These are phyloP conservation scores for Lepas anatifera DNA, from an alignment of 2,888 invertebrate species.

Conservation along the genomic window DNA sequence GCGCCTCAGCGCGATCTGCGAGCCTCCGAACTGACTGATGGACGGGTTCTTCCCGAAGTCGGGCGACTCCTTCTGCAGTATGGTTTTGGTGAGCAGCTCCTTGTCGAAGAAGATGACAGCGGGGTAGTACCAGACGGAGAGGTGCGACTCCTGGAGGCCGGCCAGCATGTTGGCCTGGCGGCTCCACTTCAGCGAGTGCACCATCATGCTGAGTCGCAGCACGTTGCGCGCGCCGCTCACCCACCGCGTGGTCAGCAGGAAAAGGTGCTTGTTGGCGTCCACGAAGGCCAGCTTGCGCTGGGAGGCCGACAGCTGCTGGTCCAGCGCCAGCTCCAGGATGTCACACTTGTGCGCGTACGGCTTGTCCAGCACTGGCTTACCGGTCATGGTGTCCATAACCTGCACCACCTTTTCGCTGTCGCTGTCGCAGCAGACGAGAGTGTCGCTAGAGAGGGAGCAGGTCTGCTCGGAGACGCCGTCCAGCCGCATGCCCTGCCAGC, in stretches of 20 bases:
- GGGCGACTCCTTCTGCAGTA: slow-evolving; percentile 36
- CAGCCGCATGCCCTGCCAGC: slow-evolving; percentile 69
- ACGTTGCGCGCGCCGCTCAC: slow-evolving; percentile 47
- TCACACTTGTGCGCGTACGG: slow-evolving; percentile 62
- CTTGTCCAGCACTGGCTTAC: slow-evolving; percentile 59
- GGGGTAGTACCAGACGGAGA: slow-evolving; percentile 73
- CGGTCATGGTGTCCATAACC: slow-evolving; percentile 66
- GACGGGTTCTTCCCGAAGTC: slow-evolving; percentile 79
- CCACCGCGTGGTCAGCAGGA: slow-evolving; percentile 53
- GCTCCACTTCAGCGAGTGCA: slow-evolving; percentile 54
- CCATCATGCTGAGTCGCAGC: slow-evolving; percentile 58
- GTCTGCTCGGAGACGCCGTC: slow-evolving; percentile 64
- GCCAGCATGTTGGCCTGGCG: slow-evolving; percentile 64
- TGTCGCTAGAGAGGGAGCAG: slow-evolving; percentile 73
- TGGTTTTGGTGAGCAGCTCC: slow-evolving; percentile 49
- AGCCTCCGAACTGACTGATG: slow-evolving; percentile 68
- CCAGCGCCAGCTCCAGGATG: slow-evolving; percentile 68
- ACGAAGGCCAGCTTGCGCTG: slow-evolving; percentile 76
- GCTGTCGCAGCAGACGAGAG: slow-evolving; percentile 72
- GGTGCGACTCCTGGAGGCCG: slow-evolving; percentile 60
- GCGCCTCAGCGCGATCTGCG: slow-evolving; percentile 68
- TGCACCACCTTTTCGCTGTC: slow-evolving; percentile 69
- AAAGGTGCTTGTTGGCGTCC: slow-evolving; percentile 79
- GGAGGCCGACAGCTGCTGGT: slow-evolving; percentile 63
- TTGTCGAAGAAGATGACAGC: slow-evolving; percentile 57